phyloP scores from a whole-genome alignment of 1,140 invertebrate species.

The Achroia grisella region DNA sequence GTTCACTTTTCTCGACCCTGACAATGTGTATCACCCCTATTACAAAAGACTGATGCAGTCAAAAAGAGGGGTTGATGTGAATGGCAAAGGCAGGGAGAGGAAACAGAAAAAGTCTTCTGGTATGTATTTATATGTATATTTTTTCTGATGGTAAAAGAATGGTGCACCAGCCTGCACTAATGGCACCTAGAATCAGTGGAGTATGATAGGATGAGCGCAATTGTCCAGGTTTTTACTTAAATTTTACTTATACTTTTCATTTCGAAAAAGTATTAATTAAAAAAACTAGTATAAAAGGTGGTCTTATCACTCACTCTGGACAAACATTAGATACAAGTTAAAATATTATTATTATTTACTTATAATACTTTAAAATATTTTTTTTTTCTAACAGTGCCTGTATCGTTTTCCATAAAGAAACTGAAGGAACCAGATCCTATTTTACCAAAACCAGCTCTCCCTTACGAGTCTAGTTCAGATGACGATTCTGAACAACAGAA shows the following conservation, averaged over 20 bases:
- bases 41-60: conserved; percentile 77
- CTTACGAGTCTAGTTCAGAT: conserved; percentile 84
- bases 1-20: conserved; percentile 86
- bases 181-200: no score
- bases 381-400: conserved; percentile 73
- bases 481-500: conserved; percentile 67
- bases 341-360: not conserved
- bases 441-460: conserved; percentile 80
- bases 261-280: no score
- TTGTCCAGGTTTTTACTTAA: no score
- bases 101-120: conserved; percentile 46
- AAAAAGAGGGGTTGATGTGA: conserved; percentile 35
- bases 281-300: no score
- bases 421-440: conserved; percentile 81
- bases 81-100: conserved; percentile 57
- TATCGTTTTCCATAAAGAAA: conserved; percentile 88
- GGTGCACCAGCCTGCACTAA: no score
- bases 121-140: conserved; percentile 13
- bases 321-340: no score
- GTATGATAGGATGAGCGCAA: no score
- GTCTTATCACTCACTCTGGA: no score
- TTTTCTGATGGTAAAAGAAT: not conserved
- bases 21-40: conserved; percentile 84
- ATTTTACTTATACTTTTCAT: no score
- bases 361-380: no score